Percentiles rank a stretch among this genome's conserved stretches.
Evolutionary conservation across 2,797 vertebrate species (phyloP).

Genomic region (Manis javanica): DNA sequence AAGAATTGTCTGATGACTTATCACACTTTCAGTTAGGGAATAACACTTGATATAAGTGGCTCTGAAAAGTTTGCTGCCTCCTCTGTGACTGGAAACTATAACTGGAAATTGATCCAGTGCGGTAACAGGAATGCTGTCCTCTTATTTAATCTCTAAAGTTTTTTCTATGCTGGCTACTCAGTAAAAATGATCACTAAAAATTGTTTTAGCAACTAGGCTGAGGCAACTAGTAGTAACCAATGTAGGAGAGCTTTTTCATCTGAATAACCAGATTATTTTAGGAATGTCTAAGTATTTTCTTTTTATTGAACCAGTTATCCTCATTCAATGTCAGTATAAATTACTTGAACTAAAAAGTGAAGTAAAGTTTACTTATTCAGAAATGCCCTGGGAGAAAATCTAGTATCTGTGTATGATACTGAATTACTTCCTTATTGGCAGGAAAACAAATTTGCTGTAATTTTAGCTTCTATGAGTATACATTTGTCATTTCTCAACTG

Average conservation of each 20-base stretch:
- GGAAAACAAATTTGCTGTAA: conserved; percentile 1
- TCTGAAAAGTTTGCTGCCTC: conserved; percentile 78
- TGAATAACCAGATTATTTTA: not conserved
- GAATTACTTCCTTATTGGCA: not conserved
- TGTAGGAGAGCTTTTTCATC: not conserved
- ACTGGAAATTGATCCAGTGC: conserved; percentile 78
- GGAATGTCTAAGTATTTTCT: not conserved
- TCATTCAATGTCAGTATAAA: conserved; percentile 48
- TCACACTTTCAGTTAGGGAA: conserved; percentile 66
- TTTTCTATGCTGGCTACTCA: conserved; percentile 58
- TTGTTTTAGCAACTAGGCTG: conserved; percentile 44
- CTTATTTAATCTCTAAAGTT: conserved; percentile 54
- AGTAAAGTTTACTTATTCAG: conserved; percentile 20
- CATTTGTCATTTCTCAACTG: not conserved
- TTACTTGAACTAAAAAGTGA: not conserved
- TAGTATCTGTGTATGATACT: not conserved
- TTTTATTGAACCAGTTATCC: not conserved
- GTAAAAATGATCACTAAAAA: conserved; percentile 53
- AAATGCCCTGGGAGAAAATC: not conserved
- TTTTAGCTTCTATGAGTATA: not conserved
- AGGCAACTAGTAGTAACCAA: not conserved
- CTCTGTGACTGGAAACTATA: conserved; percentile 82
- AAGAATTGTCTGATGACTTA: conserved; percentile 69
- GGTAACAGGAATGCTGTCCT: conserved; percentile 47
- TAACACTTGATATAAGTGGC: conserved; percentile 69